These are phyloP conservation scores for Acyrthosiphon pisum DNA, from an alignment of 1,140 invertebrate genomes.

Conservation along the genomic window DNA sequence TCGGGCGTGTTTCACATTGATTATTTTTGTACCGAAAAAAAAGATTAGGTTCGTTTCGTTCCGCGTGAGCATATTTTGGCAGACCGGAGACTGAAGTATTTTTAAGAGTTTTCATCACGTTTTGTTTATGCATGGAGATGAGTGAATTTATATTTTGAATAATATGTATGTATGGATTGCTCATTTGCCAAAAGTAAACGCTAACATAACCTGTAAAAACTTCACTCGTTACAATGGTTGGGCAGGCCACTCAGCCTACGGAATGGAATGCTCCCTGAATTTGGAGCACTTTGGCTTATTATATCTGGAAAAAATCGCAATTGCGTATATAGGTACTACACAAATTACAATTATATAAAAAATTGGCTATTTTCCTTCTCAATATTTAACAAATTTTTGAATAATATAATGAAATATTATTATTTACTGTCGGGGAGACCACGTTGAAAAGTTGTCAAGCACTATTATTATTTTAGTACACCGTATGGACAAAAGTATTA, in stretches of 20 bases:
- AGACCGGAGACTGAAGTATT: neutral
- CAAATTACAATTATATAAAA: neutral
- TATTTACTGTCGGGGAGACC: too few relatives aligned
- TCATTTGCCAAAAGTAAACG: neutral
- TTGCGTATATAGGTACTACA: neutral
- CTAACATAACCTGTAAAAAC: neutral
- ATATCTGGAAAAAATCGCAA: neutral
- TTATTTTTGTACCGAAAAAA: neutral
- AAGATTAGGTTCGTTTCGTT: neutral
- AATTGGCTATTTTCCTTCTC: neutral
- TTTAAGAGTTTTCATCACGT: neutral
- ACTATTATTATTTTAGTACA: too few relatives aligned
- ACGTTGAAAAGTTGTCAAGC: too few relatives aligned
- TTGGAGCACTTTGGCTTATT: neutral
- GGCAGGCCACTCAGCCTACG: too few relatives aligned
- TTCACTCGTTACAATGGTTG: neutral
- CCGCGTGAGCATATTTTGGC: neutral
- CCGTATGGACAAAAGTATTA: too few relatives aligned
- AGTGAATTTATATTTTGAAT: neutral
- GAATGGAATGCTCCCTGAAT: neutral
- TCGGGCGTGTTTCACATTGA: neutral
- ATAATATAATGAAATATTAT: too few relatives aligned
- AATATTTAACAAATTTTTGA: neutral
- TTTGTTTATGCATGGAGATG: neutral
- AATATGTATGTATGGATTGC: neutral